Conservation (phyloP, 2,113 vertebrate species). For the Octodon degus region DNA sequence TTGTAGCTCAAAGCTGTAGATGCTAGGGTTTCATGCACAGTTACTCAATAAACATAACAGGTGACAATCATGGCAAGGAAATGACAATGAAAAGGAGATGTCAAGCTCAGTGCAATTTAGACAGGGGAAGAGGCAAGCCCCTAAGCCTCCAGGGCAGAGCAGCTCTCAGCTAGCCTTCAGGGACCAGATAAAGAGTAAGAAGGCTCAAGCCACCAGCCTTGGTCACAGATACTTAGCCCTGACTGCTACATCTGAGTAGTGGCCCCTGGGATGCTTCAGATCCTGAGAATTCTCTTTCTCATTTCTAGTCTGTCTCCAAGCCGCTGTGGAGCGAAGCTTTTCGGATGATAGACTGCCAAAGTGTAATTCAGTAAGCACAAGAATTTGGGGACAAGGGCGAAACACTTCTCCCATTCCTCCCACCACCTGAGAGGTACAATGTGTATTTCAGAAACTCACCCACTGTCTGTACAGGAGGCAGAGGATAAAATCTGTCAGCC, state of each 20-base stretch:
- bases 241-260: background rate
- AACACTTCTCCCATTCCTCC: background rate
- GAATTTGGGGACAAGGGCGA: background rate
- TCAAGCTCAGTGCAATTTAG: background rate
- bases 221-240: fast-evolving
- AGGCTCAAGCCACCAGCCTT: no score
- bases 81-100: background rate
- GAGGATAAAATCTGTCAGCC: background rate
- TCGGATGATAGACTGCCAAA: background rate
- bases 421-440: background rate
- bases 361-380: background rate
- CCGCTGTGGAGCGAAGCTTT: background rate
- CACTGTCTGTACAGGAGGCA: fast-evolving
- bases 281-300: background rate
- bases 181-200: fast-evolving
- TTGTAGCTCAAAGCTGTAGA: background rate
- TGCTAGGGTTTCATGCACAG: fast-evolving
- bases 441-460: background rate
- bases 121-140: background rate
- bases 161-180: background rate
- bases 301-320: background rate
- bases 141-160: background rate
- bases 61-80: background rate
- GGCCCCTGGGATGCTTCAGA: background rate
- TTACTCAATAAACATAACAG: background rate